A percentile compares a stretch with the other conserved stretches of the same genome.
phyloP scores from a whole-genome alignment of 2,113 vertebrate genomes.

The Sigmodon hispidus region DNA sequence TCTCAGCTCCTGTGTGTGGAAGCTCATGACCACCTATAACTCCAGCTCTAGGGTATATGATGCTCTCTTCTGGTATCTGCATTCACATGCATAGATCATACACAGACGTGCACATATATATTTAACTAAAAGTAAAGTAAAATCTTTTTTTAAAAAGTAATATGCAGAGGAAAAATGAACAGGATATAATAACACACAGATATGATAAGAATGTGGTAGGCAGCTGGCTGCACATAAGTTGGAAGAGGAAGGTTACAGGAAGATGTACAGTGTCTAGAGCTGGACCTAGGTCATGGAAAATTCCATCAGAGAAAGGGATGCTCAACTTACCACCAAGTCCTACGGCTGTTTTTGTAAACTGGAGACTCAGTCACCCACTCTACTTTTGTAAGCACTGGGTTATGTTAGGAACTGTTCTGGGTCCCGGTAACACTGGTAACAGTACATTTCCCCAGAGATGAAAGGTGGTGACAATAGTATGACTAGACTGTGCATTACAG shows the following conservation, averaged over 20 bases:
- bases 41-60: background rate
- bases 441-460: background rate
- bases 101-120: background rate
- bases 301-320: background rate
- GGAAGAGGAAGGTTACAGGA: background rate
- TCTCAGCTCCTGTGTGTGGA: background rate
- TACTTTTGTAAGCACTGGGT: background rate
- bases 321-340: background rate
- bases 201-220: background rate
- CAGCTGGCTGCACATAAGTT: background rate
- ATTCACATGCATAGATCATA: background rate
- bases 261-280: background rate
- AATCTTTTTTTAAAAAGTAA: background rate
- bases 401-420: background rate
- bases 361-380: background rate
- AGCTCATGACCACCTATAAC: background rate
- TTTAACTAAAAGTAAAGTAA: background rate
- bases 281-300: background rate
- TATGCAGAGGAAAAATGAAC: background rate
- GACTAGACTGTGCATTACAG: background rate
- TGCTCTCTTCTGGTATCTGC: background rate
- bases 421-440: background rate
- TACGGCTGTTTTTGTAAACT: background rate
- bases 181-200: background rate
- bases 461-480: background rate